Percentiles rank a stretch among this genome's conserved stretches.
These are phyloP conservation scores for Ornithoptera alexandrae DNA, from an alignment of 2,888 invertebrate genomes.

Conservation along the genomic window DNA sequence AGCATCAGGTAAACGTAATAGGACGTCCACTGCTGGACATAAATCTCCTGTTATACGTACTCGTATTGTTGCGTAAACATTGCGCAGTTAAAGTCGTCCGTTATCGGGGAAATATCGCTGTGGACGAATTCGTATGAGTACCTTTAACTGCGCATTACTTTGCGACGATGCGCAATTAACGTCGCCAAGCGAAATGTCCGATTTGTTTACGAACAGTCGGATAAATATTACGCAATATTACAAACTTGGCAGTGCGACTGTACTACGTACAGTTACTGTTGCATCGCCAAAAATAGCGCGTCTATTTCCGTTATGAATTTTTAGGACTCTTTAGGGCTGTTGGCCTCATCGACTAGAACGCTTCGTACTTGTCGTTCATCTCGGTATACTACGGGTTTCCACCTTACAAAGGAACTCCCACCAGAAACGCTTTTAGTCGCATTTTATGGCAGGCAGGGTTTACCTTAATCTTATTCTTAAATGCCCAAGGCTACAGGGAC, in stretches of 20 bases:
- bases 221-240: slow-evolving; percentile 12
- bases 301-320: not conserved
- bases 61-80: not conserved
- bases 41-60: too few relatives aligned
- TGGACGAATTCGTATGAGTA: not conserved
- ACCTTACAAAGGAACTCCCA: too few relatives aligned
- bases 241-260: slow-evolving; percentile 11
- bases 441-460: too few relatives aligned
- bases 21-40: too few relatives aligned
- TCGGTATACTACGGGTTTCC: too few relatives aligned
- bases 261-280: not conserved
- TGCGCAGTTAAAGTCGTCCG: not conserved
- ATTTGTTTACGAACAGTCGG: slow-evolving; percentile 4
- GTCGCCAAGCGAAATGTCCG: not conserved
- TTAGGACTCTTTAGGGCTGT: too few relatives aligned
- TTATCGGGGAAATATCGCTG: not conserved
- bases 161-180: slow-evolving; percentile 8
- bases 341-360: too few relatives aligned
- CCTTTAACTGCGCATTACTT: not conserved
- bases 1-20: too few relatives aligned
- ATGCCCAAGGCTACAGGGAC: too few relatives aligned
- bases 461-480: too few relatives aligned
- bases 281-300: not conserved
- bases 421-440: too few relatives aligned
- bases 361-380: too few relatives aligned